Evolutionary conservation across 2,888 invertebrate genomes (phyloP).

Genomic region (Melieria crassipennis): DNA sequence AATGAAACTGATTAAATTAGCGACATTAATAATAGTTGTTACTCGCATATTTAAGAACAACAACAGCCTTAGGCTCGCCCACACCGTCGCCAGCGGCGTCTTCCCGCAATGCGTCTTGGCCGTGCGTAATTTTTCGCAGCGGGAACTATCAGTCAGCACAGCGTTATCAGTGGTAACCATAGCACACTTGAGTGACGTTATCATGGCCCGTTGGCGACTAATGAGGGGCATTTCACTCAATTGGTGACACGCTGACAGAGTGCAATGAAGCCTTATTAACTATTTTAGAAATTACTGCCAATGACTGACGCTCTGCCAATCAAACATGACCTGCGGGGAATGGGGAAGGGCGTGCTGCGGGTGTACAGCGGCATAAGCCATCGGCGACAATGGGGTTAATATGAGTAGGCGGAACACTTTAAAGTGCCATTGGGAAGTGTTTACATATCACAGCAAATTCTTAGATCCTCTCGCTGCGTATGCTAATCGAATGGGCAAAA

Average conservation of each 20-base stretch:
- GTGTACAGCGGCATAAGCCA: no score
- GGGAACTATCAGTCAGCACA: background rate
- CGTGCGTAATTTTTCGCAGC: conserved; percentile 6
- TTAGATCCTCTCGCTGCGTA: no score
- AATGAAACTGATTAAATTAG: conserved; percentile 19
- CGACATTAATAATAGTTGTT: background rate
- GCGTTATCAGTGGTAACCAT: conserved; percentile 25
- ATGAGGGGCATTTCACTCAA: conserved; percentile 40
- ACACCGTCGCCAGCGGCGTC: background rate
- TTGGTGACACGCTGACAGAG: conserved; percentile 56
- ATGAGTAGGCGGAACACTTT: no score
- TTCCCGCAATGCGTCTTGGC: background rate
- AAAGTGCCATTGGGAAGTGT: no score
- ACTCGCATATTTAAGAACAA: background rate
- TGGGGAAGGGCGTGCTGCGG: no score
- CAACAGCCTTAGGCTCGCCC: no score
- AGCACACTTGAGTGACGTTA: conserved; percentile 29
- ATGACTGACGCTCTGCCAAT: no score
- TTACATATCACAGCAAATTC: no score
- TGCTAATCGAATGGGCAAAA: background rate
- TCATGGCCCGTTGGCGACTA: conserved; percentile 15
- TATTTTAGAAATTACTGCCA: conserved; percentile 16
- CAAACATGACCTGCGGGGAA: no score
- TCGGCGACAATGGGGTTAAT: no score
- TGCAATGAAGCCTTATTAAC: conserved; percentile 56